Evolutionary conservation across 2,797 vertebrate species (phyloP), one percentile per base, ranked within the genome.

Genomic region (Scleropages formosus): DNA sequence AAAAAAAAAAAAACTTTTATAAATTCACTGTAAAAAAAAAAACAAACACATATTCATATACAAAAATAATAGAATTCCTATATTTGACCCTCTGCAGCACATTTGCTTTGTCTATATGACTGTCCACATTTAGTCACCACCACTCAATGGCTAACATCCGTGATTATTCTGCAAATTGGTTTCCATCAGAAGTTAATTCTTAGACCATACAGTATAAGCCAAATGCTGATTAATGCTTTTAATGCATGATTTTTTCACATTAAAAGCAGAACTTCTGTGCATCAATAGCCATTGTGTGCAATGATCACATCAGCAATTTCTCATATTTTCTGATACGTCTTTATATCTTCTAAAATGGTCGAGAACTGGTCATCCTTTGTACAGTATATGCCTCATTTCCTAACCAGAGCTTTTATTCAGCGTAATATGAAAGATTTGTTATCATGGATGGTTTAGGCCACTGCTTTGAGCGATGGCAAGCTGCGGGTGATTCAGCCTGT

Each of bases 401-500:
- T 20, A 31, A 31, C 70, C n/a, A 44, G 53, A 59, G 10, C 11
- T 72, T 22, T 16, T 39, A 59, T 60, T 72, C 27, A 44, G 9
- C 7, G 22, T 53, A 58, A 46, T 20, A 44, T 58, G 56, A 46
- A 62, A 64, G 24, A 15, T 44, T 72, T 72, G 53, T 3, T 59
- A 44, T 72, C 27, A 72, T 51, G 51, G 59, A 72, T 72, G 53
- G 56, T 72, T 60, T 20, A 72, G 56, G 27, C 27, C 44, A 59
- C 56, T 59, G 56, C 70, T 60, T 9, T 72, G 27, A 72, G 24
- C 56, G 16, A 39, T 72, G 12, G 56, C 51, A 72, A 72, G 59
- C 18, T 39, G 49, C 72, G 56, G 70, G 56, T 27, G 27, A 59
- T 60, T 72, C 39, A 72, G 27, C 68, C 70, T 47, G 13, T 70